phyloP scores from a whole-genome alignment of 1,140 invertebrate genomes.

The Pollicipes pollicipes region DNA sequence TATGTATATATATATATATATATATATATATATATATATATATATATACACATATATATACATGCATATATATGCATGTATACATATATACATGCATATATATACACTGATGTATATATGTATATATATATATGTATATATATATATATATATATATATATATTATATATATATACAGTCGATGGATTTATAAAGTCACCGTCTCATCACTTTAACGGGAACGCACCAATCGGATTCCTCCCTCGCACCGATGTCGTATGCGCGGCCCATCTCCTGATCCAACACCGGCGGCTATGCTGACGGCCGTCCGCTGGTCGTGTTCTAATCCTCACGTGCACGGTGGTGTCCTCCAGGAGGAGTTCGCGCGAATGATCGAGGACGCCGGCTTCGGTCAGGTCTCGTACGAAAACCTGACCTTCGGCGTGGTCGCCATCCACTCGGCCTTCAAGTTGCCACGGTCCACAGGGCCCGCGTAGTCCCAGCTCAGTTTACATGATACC shows the following conservation, averaged over 20 bases:
- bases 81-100: constrained; percentile 3
- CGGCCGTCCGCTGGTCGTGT: constrained; percentile 11
- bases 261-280: too few relatives aligned
- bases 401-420: constrained; percentile 79
- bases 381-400: constrained; percentile 69
- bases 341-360: constrained; percentile 60
- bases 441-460: constrained; percentile 61
- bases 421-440: constrained; percentile 80
- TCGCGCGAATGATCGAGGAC: constrained; percentile 66
- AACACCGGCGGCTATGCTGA: constrained; percentile 5
- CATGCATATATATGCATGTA: not conserved
- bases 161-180: too few relatives aligned
- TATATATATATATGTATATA: not conserved
- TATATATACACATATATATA: constrained; percentile 4
- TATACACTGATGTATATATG: too few relatives aligned
- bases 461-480: too few relatives aligned
- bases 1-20: too few relatives aligned
- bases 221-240: too few relatives aligned
- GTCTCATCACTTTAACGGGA: too few relatives aligned
- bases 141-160: too few relatives aligned
- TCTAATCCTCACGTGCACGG: too few relatives aligned
- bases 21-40: not conserved
- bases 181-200: too few relatives aligned
- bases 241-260: too few relatives aligned
- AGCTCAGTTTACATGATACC: too few relatives aligned